These are phyloP conservation scores for Fabriciana adippe DNA, from an alignment of 2,888 invertebrate species.

Conservation along the genomic window DNA sequence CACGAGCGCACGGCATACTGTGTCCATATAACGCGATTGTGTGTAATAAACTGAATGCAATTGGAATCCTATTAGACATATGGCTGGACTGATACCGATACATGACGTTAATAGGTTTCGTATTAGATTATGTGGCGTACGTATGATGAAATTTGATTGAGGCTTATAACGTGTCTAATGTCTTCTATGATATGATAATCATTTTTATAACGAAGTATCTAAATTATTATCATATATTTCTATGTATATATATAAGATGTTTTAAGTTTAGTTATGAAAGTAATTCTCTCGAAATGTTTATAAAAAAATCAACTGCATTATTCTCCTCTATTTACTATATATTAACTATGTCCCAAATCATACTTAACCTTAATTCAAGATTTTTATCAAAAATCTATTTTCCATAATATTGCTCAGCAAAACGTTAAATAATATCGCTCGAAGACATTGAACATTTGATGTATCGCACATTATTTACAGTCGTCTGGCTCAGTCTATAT, in stretches of 20 bases:
- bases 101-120: conserved; percentile 67
- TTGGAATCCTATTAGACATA: conserved; percentile 75
- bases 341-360: too few species aligned
- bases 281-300: too few species aligned
- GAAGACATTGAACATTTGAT: conserved; percentile 24
- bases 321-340: too few species aligned
- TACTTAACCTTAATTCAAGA: too few species aligned
- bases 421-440: conserved; percentile 16
- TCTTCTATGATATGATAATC: conserved; percentile 7
- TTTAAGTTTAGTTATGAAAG: too few species aligned
- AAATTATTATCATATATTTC: too few species aligned
- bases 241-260: too few species aligned
- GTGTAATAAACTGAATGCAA: conserved; percentile 73
- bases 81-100: conserved; percentile 59
- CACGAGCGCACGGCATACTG: conserved; percentile 40
- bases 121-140: conserved; percentile 55
- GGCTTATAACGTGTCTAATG: conserved; percentile 26
- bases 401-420: too few species aligned
- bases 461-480: conserved; percentile 34
- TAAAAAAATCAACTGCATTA: too few species aligned
- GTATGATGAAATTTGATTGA: conserved; percentile 42
- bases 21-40: conserved; percentile 64
- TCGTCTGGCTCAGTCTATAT: conserved; percentile 33
- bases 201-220: not conserved
- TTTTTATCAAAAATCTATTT: too few species aligned